phyloP scores from a whole-genome alignment of 2,888 invertebrate genomes.

The Parochlus steinenii region DNA sequence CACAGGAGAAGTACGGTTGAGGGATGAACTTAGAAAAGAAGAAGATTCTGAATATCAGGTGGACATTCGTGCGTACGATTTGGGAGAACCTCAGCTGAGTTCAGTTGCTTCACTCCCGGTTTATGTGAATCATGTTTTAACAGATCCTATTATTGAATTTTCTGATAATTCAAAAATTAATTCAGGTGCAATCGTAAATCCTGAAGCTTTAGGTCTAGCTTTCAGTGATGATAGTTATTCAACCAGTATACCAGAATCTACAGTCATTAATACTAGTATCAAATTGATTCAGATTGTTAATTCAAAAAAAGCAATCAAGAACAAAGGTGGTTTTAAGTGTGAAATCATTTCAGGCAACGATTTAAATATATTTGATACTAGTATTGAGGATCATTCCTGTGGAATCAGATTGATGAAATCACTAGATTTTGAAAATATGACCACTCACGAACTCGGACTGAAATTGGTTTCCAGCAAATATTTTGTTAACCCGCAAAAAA shows the following conservation, averaged over 20 bases:
- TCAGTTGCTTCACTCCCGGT: constrained; percentile 68
- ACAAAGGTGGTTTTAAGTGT: constrained; percentile 47
- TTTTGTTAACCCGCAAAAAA: constrained; percentile 59
- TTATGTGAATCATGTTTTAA: constrained; percentile 65
- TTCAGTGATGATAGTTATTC: constrained; percentile 79
- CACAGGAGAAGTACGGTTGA: constrained; percentile 60
- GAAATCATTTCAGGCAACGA: constrained; percentile 62
- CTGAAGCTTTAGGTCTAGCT: constrained; percentile 45
- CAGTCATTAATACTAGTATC: constrained; percentile 26
- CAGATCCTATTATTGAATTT: constrained; percentile 39
- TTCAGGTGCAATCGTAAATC: constrained; percentile 22
- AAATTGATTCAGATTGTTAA: constrained; percentile 30
- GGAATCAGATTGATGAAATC: constrained; percentile 51
- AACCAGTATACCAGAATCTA: constrained; percentile 57
- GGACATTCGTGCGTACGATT: constrained; percentile 70
- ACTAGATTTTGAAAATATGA: constrained; percentile 63
- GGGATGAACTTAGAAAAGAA: constrained; percentile 72
- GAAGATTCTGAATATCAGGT: constrained; percentile 78
- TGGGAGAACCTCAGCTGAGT: constrained; percentile 70
- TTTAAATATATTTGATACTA: constrained; percentile 51
- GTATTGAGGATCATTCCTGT: constrained; percentile 66
- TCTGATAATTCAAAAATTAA: constrained; percentile 20
- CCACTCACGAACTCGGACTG: constrained; percentile 57
- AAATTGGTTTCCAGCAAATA: constrained; percentile 66
- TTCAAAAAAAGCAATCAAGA: constrained; percentile 24